Percentiles rank a stretch among this genome's conserved stretches.
Conservation (phyloP, 1,140 invertebrate genomes). For the Penaeus japonicus region DNA sequence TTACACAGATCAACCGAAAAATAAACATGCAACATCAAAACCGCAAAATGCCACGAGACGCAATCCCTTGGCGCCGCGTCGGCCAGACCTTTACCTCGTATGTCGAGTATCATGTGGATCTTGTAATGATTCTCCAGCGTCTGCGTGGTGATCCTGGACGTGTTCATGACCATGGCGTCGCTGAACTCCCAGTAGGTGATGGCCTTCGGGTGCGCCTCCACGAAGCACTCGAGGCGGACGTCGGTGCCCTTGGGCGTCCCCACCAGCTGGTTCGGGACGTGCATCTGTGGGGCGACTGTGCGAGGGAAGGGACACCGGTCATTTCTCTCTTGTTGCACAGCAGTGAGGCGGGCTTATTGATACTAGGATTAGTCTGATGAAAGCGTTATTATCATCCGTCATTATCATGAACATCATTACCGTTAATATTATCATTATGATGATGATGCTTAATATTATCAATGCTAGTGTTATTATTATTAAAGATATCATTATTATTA, state of each 20-base stretch:
- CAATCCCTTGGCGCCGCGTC: constrained; percentile 7
- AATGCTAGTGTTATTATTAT: too few relatives aligned
- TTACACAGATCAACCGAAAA: not conserved
- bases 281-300: constrained; percentile 59
- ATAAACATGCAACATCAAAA: not conserved
- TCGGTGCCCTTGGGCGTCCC: constrained; percentile 63
- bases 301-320: not conserved
- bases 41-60: not conserved
- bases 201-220: constrained; percentile 65
- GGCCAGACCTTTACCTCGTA: not conserved
- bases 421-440: too few relatives aligned
- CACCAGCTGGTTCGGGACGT: constrained; percentile 65
- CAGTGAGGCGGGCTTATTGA: too few relatives aligned
- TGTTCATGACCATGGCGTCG: constrained; percentile 47
- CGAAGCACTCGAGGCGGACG: constrained; percentile 64
- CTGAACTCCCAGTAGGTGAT: constrained; percentile 64
- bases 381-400: too few relatives aligned
- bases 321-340: too few relatives aligned
- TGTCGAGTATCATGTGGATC: constrained; percentile 34
- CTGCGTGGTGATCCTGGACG: constrained; percentile 27
- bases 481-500: too few relatives aligned
- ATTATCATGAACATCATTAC: too few relatives aligned
- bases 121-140: constrained; percentile 36
- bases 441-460: too few relatives aligned
- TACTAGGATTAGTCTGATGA: too few relatives aligned